A percentile compares a stretch with the other conserved stretches of the same genome.
Evolutionary conservation across 1,140 invertebrate species (phyloP).

Genomic region (Trichonephila clavipes): DNA sequence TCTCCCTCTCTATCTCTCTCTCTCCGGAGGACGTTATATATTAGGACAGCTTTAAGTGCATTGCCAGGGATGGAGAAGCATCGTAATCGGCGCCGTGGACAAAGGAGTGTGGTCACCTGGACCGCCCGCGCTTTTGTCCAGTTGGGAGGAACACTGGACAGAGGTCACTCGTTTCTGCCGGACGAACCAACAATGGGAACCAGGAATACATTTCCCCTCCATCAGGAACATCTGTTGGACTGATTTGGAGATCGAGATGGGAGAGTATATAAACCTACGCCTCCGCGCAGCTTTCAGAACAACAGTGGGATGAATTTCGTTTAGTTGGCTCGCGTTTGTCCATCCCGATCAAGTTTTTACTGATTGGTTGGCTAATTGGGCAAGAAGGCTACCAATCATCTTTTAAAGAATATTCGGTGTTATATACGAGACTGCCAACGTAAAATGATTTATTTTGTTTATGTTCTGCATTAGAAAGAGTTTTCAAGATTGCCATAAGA

Average conservation of each 20-base stretch:
- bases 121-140: constrained; percentile 57
- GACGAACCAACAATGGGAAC: constrained; percentile 56
- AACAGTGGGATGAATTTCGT: constrained; percentile 20
- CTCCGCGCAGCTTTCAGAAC: not conserved
- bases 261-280: constrained; percentile 54
- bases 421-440: not conserved
- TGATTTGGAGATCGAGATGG: constrained; percentile 66
- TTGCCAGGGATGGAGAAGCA: constrained; percentile 43
- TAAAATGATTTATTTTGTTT: not conserved
- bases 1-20: not conserved
- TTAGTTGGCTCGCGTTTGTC: not conserved
- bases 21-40: constrained; percentile 37
- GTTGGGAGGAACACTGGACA: constrained; percentile 66
- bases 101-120: constrained; percentile 71
- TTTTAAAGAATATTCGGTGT: not conserved
- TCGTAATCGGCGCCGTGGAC: constrained; percentile 69
- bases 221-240: constrained; percentile 72
- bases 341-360: not conserved
- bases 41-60: constrained; percentile 43
- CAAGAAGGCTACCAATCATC: not conserved
- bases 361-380: not conserved
- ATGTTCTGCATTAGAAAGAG: too few relatives aligned
- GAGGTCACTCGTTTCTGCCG: constrained; percentile 57
- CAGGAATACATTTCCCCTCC: constrained; percentile 69
- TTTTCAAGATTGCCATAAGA: too few relatives aligned